Base-by-base conservation (phyloP, 2,888 invertebrate genomes). In the Chrysodeixis includens region DNA sequence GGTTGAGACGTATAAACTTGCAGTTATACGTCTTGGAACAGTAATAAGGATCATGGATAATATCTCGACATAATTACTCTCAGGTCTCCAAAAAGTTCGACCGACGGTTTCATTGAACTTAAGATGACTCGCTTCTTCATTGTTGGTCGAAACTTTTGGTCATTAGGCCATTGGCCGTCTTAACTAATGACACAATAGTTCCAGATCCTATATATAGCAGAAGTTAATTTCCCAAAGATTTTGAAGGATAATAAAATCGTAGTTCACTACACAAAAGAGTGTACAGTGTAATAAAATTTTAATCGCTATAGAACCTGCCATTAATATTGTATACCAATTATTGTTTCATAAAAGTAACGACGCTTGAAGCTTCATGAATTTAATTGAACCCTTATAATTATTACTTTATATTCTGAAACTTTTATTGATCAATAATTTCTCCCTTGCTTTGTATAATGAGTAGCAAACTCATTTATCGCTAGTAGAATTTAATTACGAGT, bases 91-190 rank as follows among this genome's bases (percentile, higher is more conserved):
- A 40, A 40, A 40, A 40, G 40, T n/a, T 40, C 14, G n/a, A n/a
- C 4, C 40, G n/a, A 40, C 40, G 35, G 12, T 40, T 40, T 40
- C n/a, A n/a, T 40, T 40, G 40, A 40, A 40, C 40, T 40, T 40
- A 54, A 30, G 40, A 40, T 40, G 40, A 40, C 40, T 40, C n/a
- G 40, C n/a, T 40, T n/a, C 40, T 40, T 40, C 40, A 40, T 40
- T 40, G 40, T 40, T 40, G 40, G 40, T 6, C n/a, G n/a, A 40
- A 40, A 40, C 40, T 40, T 40, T 40, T 40, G 40, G 40, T 40
- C 40, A 40, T 40, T 40, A 40, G 40, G 40, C 40, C 4, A 40
- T 40, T n/a, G 40, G n/a, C 40, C 40, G 40, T 40, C 40, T n/a
- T 4, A 40, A 40, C 40, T 40, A n/a, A n/a, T 40, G 40, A n/a